Conservation (phyloP, 2,797 vertebrate genomes). For the Eremophila alpestris region DNA sequence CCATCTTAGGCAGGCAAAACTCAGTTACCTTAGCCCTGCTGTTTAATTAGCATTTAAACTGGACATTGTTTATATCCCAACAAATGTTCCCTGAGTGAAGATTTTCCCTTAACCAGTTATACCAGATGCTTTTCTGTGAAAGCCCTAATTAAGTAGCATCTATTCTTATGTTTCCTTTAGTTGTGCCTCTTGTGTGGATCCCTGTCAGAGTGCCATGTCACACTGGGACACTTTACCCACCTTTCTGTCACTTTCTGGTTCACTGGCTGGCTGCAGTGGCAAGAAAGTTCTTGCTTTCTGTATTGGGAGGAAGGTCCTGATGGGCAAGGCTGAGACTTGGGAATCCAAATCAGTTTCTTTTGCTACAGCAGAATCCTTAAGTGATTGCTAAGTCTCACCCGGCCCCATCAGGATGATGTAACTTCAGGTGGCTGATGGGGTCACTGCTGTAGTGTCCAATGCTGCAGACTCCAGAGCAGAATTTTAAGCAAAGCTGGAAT, state of each 20-base stretch:
- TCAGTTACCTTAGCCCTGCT: slow-evolving; percentile 35
- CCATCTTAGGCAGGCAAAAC: slow-evolving; percentile 25
- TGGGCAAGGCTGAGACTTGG: neutral
- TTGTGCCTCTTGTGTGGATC: neutral
- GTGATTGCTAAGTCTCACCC: neutral
- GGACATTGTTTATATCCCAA: slow-evolving; percentile 51
- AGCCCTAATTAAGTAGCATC: slow-evolving; percentile 37
- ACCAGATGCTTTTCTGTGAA: slow-evolving; percentile 38
- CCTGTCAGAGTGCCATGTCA: neutral
- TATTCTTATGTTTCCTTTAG: slow-evolving; percentile 18
- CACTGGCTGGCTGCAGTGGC: neutral
- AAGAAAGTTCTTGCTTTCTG: neutral
- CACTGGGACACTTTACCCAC: neutral
- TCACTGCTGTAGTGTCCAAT: neutral
- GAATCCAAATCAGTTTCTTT: neutral
- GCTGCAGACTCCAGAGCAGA: neutral
- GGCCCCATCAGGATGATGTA: neutral
- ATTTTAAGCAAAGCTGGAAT: neutral
- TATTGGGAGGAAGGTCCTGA: neutral
- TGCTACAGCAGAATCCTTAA: neutral
- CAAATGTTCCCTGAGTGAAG: slow-evolving; percentile 43
- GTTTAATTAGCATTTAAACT: slow-evolving; percentile 54
- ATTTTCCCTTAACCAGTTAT: slow-evolving; percentile 35
- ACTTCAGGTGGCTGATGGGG: neutral
- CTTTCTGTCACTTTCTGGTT: neutral